phyloP scores from a whole-genome alignment of 2,797 vertebrate genomes.

The Jordanella pulchra region DNA sequence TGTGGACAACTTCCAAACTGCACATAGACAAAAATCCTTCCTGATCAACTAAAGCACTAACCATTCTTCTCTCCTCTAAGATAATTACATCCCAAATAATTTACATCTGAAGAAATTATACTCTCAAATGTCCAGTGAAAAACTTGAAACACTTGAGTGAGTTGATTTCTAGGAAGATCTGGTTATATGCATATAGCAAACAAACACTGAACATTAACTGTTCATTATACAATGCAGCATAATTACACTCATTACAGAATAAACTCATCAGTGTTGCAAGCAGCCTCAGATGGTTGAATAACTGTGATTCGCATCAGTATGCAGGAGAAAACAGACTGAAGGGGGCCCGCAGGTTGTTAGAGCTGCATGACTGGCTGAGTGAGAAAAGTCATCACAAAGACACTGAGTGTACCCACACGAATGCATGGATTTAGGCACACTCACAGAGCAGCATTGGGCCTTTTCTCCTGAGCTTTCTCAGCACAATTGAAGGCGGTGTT shows the following conservation, averaged over 20 bases:
- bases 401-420: slow-evolving; percentile 10
- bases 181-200: slow-evolving; percentile 15
- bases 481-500: slow-evolving; percentile 74
- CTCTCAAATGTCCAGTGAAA: slow-evolving; percentile 39
- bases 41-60: slow-evolving; percentile 30
- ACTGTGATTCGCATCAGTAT: slow-evolving; percentile 31
- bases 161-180: slow-evolving; percentile 19
- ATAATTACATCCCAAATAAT: slow-evolving; percentile 28
- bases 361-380: slow-evolving; percentile 16
- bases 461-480: slow-evolving; percentile 61
- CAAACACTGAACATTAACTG: slow-evolving; percentile 23
- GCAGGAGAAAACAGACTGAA: slow-evolving; percentile 34
- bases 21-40: slow-evolving; percentile 10
- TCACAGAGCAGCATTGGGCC: slow-evolving; percentile 26
- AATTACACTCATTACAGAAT: slow-evolving; percentile 42
- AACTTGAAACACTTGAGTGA: slow-evolving; percentile 21
- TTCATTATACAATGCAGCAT: slow-evolving; percentile 46
- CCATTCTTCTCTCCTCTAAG: slow-evolving; percentile 42
- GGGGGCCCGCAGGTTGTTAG: slow-evolving; percentile 39
- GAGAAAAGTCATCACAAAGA: slow-evolving; percentile 33
- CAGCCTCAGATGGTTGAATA: slow-evolving; percentile 31
- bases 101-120: slow-evolving; percentile 12
- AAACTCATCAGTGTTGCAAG: slow-evolving; percentile 37
- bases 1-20: slow-evolving; percentile 16
- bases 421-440: slow-evolving; percentile 18